phyloP scores from a whole-genome alignment of 2,113 vertebrate genomes.

The Gobiocypris rarus region DNA sequence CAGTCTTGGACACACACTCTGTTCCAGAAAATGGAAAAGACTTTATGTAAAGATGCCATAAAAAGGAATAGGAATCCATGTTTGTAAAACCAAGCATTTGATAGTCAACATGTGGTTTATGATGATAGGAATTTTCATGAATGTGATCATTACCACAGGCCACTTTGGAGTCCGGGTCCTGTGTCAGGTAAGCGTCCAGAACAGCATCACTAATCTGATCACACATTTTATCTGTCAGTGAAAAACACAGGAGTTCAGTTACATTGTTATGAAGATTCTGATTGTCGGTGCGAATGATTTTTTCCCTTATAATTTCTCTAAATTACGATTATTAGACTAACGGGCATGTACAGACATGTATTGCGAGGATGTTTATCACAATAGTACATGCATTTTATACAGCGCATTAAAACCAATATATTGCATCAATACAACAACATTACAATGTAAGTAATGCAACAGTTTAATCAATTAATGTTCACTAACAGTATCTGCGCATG shows the following conservation, averaged over 20 bases:
- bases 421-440: neutral
- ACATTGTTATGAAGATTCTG: neutral
- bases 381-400: neutral
- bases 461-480: neutral
- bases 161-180: slow-evolving; percentile 76
- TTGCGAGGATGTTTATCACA: neutral
- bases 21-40: slow-evolving; percentile 15
- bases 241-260: neutral
- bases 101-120: neutral
- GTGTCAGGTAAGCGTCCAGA: slow-evolving; percentile 72
- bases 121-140: neutral
- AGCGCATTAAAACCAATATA: neutral
- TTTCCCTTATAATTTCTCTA: neutral
- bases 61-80: neutral
- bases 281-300: too few species aligned
- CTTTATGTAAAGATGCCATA: neutral
- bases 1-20: slow-evolving; percentile 77
- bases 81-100: neutral
- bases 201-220: slow-evolving; percentile 77
- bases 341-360: slow-evolving; percentile 11
- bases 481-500: neutral
- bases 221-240: slow-evolving; percentile 76
- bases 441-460: neutral
- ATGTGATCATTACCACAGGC: slow-evolving; percentile 70
- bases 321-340: too few species aligned